These are phyloP conservation scores for Trematomus bernacchii DNA, from an alignment of 2,797 vertebrate species.

Conservation along the genomic window DNA sequence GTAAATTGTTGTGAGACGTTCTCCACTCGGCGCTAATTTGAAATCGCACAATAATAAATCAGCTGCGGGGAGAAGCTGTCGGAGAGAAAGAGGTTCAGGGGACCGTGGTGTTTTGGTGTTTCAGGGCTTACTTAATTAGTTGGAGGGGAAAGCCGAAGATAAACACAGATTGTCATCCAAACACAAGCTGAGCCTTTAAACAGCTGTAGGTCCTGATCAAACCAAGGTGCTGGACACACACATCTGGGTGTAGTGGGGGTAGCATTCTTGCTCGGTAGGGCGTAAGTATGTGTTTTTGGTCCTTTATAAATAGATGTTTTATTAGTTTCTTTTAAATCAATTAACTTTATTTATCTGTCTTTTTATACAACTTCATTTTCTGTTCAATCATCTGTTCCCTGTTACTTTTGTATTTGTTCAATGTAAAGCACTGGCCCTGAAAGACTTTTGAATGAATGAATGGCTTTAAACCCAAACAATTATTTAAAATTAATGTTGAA, in stretches of 20 bases:
- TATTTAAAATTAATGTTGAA: not conserved
- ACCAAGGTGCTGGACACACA: slow-evolving; percentile 39
- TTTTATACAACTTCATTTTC: not conserved
- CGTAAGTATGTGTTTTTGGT: not conserved
- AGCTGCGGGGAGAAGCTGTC: slow-evolving; percentile 65
- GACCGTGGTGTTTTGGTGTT: slow-evolving; percentile 65
- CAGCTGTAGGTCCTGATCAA: slow-evolving; percentile 60
- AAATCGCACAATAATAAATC: slow-evolving; percentile 74
- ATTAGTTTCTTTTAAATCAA: not conserved
- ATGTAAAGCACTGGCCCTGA: not conserved
- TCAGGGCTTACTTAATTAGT: slow-evolving; percentile 78
- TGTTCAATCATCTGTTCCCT: not conserved
- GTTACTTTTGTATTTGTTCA: too few species aligned
- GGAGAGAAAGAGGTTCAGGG: slow-evolving; percentile 60
- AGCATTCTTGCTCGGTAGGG: not conserved
- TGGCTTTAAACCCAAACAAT: not conserved
- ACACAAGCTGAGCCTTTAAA: slow-evolving; percentile 58
- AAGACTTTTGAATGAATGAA: not conserved
- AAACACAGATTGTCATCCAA: slow-evolving; percentile 73
- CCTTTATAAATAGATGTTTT: not conserved
- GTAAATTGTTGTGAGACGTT: slow-evolving; percentile 73
- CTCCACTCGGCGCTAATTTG: slow-evolving; percentile 72
- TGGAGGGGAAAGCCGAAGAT: slow-evolving; percentile 65
- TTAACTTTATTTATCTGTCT: not conserved
- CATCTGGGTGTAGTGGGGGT: not conserved